These are phyloP conservation scores for Centropus bengalensis DNA, from an alignment of 2,113 vertebrate species.

Conservation along the genomic window DNA sequence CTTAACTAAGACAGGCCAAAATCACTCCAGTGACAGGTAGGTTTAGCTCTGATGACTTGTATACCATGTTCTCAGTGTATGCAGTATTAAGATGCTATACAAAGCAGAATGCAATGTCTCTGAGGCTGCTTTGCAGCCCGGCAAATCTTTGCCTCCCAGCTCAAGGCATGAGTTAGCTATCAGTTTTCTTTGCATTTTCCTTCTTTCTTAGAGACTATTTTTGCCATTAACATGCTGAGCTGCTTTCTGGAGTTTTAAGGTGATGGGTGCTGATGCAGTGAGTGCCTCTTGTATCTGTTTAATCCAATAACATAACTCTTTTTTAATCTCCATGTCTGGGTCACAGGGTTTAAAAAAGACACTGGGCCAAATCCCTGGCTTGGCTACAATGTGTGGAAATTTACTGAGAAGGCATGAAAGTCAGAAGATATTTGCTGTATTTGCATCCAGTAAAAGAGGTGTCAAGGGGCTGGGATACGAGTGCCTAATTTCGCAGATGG, in stretches of 20 bases:
- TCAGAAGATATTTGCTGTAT: neutral
- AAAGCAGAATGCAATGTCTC: neutral
- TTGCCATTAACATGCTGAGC: neutral
- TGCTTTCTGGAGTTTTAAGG: conserved; percentile 31
- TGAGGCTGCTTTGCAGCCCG: neutral
- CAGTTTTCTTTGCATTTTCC: neutral
- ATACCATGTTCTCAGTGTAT: fast-evolving
- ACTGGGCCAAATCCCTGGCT: conserved; percentile 62
- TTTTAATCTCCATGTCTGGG: conserved; percentile 59
- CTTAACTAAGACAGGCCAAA: neutral
- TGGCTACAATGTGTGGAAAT: conserved; percentile 40
- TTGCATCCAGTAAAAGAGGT: neutral
- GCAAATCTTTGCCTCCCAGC: neutral
- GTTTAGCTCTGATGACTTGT: neutral
- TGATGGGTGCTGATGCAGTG: conserved; percentile 23
- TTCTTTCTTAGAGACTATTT: neutral
- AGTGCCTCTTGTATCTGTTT: conserved; percentile 47
- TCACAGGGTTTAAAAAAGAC: conserved; percentile 71
- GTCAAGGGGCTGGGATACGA: neutral
- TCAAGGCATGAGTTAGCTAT: neutral
- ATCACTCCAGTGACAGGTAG: neutral
- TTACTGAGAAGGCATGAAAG: conserved; percentile 14
- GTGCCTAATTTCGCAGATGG: neutral
- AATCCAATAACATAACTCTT: conserved; percentile 67
- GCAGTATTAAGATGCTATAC: neutral